These are phyloP conservation scores for Caenorhabditis tropicalis DNA, from an alignment of 1,140 invertebrate species.

Conservation along the genomic window DNA sequence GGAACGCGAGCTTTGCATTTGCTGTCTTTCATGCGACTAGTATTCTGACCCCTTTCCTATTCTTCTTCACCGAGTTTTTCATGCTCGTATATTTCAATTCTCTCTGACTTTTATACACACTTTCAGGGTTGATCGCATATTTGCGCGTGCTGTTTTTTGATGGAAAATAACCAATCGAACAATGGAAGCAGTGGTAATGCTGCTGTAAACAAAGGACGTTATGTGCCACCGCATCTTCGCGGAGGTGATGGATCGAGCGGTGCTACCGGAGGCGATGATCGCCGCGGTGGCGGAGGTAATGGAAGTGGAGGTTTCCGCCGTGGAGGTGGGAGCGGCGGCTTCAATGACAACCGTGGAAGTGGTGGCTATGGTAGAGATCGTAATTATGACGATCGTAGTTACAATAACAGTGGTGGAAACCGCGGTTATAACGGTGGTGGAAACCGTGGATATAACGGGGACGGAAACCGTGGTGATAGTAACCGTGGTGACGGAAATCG, in stretches of 20 bases:
- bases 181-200: slow-evolving; percentile 43
- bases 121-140: slow-evolving; percentile 33
- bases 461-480: not conserved
- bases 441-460: slow-evolving; percentile 19
- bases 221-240: slow-evolving; percentile 40
- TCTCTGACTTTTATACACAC: not conserved
- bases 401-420: slow-evolving; percentile 20
- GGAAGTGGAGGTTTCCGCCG: slow-evolving; percentile 3
- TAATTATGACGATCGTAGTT: slow-evolving; percentile 13
- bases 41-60: not conserved
- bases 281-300: not conserved
- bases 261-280: not conserved
- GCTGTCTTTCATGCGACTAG: not conserved
- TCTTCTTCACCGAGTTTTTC: not conserved
- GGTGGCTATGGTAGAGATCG: slow-evolving; percentile 7
- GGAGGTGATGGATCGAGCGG: not conserved
- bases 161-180: slow-evolving; percentile 43
- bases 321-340: slow-evolving; percentile 3
- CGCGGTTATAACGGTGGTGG: slow-evolving; percentile 13
- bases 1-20: not conserved
- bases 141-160: slow-evolving; percentile 38
- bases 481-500: not conserved
- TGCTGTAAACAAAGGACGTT: slow-evolving; percentile 31
- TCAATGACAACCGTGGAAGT: slow-evolving; percentile 15
- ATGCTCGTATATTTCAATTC: not conserved